Evolutionary conservation across 2,113 vertebrate species (phyloP).

Genomic region (Poeciliopsis prolifica): DNA sequence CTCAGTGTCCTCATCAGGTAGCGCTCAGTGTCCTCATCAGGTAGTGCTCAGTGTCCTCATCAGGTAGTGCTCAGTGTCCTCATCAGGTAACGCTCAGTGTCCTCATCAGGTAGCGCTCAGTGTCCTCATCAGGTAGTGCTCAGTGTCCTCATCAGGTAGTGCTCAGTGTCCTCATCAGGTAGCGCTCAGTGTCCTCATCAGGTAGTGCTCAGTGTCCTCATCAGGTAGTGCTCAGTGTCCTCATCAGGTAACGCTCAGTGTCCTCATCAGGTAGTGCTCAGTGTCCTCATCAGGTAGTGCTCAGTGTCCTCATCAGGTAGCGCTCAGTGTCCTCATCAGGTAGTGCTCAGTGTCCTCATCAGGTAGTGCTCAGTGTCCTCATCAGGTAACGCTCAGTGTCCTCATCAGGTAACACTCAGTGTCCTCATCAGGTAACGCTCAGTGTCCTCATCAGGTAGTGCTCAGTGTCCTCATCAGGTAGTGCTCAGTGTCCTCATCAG

Average conservation of each 20-base stretch:
- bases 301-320: conserved; percentile 97
- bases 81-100: conserved; percentile 95
- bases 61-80: conserved; percentile 94
- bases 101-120: conserved; percentile 96
- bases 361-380: conserved; percentile 92
- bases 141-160: too few species aligned
- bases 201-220: too few species aligned
- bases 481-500: conserved; percentile 95
- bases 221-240: conserved; percentile 92
- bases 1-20: conserved; percentile 97
- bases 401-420: conserved; percentile 97
- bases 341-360: too few species aligned
- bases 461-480: conserved; percentile 97
- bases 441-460: conserved; percentile 96
- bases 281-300: conserved; percentile 95
- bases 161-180: conserved; percentile 95
- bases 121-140: conserved; percentile 97
- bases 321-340: conserved; percentile 96
- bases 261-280: conserved; percentile 97
- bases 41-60: too few species aligned
- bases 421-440: conserved; percentile 96
- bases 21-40: conserved; percentile 95
- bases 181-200: conserved; percentile 95
- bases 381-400: conserved; percentile 96
- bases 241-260: conserved; percentile 95